Base-by-base conservation (phyloP, 2,113 vertebrate species). In the Uria lomvia region DNA sequence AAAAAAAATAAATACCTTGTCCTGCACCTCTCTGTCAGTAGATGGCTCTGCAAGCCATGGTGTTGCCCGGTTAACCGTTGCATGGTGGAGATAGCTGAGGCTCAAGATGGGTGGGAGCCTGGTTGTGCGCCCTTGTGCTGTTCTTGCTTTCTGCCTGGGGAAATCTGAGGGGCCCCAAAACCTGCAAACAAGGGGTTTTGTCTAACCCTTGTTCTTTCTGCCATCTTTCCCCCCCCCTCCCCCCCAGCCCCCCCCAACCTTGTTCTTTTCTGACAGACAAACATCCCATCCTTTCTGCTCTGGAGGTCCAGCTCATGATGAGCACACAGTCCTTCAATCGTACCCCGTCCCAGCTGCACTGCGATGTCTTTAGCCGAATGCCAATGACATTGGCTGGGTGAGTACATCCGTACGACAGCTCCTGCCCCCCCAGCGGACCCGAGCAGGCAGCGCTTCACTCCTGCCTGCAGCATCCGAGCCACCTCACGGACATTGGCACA, bases 281-380 rank as follows among this genome's bases (percentile, higher is more conserved):
- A 58, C 40, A 1, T 22, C 43, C 23, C 26, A 6, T 10, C 11
- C 49, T 19, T 34, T 15, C 11, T 18, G 4, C 29, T 20, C 38
- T 13, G 40, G 13, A 8, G 59, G 11, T 36, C 34, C 72, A 29
- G 67, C 60, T 24, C 40, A 2, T 3, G 11, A 9, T 3, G 43
- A n/a, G 58, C 47, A 2, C 29, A 0, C 8, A 8, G 15, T 5
- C 3, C 0, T 7, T 26, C 53, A 24, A 3, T 8, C 73, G 0
- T 8, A 36, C 21, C 40, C 65, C 42, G 3, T 11, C 21, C 6
- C 86, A 15, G 47, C 70, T 11, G 11, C 1, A 0, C 70, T 68
- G 27, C 2, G 5, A 1, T 10, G 18, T 4, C 49, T 49, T 32
- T 0, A 4, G 43, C 62, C 3, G 63, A 30, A 19, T 1, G 3